Evolutionary conservation across 2,888 invertebrate species (phyloP).

Genomic region (Ichneumoninae sp.): DNA sequence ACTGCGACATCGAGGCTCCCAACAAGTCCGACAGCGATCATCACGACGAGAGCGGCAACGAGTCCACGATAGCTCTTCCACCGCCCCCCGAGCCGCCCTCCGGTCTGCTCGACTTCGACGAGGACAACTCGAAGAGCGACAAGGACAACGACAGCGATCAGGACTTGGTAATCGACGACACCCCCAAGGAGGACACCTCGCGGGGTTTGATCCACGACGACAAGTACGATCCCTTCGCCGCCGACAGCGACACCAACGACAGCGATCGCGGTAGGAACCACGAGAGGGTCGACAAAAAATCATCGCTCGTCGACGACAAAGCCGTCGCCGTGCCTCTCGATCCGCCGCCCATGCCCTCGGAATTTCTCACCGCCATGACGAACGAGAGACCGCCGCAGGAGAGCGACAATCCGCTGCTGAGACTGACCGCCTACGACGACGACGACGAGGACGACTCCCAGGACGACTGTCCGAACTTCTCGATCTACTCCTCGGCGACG

Average conservation of each 20-base stretch:
- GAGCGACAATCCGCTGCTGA: constrained; percentile 63
- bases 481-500: constrained; percentile 93
- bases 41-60: constrained; percentile 77
- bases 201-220: constrained; percentile 68
- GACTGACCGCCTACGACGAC: constrained; percentile 80
- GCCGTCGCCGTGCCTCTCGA: constrained; percentile 34
- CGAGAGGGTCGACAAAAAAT: constrained; percentile 33
- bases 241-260: constrained; percentile 81
- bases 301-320: background rate
- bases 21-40: constrained; percentile 74
- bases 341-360: constrained; percentile 66
- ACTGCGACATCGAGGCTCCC: constrained; percentile 87
- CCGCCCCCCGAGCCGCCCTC: constrained; percentile 84
- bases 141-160: constrained; percentile 82
- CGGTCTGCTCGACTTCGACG: constrained; percentile 81
- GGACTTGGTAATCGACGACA: constrained; percentile 82
- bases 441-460: constrained; percentile 85
- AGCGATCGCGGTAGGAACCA: constrained; percentile 62
- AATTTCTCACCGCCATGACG: constrained; percentile 36
- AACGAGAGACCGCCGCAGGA: constrained; percentile 7
- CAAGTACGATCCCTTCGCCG: constrained; percentile 82
- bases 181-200: constrained; percentile 75
- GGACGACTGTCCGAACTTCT: constrained; percentile 93
- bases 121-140: constrained; percentile 81
- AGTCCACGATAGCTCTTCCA: constrained; percentile 75